Conservation (phyloP, 2,888 invertebrate species). For the Eilema sororculum region DNA sequence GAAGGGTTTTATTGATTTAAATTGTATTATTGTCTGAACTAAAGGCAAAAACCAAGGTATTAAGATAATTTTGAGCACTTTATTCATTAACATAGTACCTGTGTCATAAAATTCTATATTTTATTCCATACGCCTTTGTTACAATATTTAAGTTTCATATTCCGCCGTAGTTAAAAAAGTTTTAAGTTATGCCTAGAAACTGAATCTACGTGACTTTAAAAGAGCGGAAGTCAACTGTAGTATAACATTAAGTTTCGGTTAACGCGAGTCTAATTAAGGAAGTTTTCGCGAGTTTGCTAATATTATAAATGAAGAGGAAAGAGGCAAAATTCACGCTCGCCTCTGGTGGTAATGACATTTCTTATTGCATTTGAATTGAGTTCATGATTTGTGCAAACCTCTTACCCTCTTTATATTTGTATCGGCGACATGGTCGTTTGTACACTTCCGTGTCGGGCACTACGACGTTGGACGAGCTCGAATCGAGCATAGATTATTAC, state of each 20-base stretch:
- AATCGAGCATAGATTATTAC: too few relatives aligned
- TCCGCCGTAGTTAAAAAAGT: conserved; percentile 58
- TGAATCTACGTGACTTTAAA: conserved; percentile 72
- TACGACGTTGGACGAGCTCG: too few relatives aligned
- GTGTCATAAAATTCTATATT: background rate
- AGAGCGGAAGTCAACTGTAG: conserved; percentile 71
- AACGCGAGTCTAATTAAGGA: conserved; percentile 76
- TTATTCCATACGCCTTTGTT: background rate
- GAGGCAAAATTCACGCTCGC: conserved; percentile 64
- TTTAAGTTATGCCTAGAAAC: conserved; percentile 62
- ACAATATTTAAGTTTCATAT: conserved; percentile 55
- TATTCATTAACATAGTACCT: too few relatives aligned
- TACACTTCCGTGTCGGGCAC: too few relatives aligned
- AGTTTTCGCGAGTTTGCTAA: conserved; percentile 72
- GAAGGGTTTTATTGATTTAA: too few relatives aligned
- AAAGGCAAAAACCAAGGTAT: too few relatives aligned
- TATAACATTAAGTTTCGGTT: conserved; percentile 76
- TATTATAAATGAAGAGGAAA: conserved; percentile 77
- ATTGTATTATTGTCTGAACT: too few relatives aligned
- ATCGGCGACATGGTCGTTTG: conserved; percentile 20
- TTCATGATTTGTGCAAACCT: conserved; percentile 56
- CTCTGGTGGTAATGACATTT: conserved; percentile 63
- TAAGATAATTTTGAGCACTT: too few relatives aligned
- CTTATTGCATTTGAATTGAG: conserved; percentile 55
- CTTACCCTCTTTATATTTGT: conserved; percentile 39